These are phyloP conservation scores for Fulica atra DNA, from an alignment of 2,113 vertebrate species.

Conservation along the genomic window DNA sequence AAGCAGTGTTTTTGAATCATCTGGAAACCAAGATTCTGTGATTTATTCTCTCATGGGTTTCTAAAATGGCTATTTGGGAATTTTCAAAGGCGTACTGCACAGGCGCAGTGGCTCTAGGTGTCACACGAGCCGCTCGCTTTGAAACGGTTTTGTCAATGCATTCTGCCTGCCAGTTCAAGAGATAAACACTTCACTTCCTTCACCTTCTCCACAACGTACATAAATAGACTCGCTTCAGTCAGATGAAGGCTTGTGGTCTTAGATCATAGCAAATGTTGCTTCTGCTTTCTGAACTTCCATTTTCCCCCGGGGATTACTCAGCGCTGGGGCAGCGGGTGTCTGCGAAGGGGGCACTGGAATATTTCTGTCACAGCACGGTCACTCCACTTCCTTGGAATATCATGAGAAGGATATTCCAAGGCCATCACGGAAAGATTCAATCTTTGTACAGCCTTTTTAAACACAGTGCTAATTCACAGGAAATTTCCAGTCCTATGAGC, in stretches of 20 bases:
- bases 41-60: neutral
- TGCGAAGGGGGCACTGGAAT: constrained; percentile 62
- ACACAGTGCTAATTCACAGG: neutral
- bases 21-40: neutral
- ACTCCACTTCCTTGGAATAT: constrained; percentile 13
- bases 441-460: neutral
- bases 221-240: constrained; percentile 46
- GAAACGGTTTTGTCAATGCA: neutral
- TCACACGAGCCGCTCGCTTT: neutral
- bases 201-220: constrained; percentile 36
- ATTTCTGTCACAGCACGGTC: constrained; percentile 1
- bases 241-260: constrained; percentile 45
- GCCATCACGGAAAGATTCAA: constrained; percentile 44
- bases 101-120: neutral
- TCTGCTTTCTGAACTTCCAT: constrained; percentile 71
- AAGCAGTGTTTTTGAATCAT: neutral
- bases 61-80: neutral
- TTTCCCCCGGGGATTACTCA: constrained; percentile 64
- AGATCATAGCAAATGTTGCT: constrained; percentile 33
- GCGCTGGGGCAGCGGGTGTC: neutral
- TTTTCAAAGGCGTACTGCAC: neutral
- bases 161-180: constrained; percentile 7
- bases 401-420: constrained; percentile 42
- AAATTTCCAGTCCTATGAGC: constrained; percentile 50
- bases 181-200: constrained; percentile 57